Evolutionary conservation across 1,140 invertebrate species (phyloP).

Genomic region (Temnothorax longispinosus): DNA sequence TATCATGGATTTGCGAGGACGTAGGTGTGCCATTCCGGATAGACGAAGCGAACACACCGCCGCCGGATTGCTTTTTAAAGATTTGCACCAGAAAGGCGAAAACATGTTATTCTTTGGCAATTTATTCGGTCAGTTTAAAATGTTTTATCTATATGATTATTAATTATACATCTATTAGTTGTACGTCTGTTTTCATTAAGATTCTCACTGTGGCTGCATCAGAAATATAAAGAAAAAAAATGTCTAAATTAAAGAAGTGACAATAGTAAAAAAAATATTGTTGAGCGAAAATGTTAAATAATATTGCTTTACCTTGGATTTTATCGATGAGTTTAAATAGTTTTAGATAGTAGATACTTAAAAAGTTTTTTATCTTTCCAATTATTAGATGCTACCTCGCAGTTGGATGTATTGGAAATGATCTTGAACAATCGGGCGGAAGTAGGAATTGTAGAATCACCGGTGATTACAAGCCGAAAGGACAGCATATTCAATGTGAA

Average conservation of each 20-base stretch:
- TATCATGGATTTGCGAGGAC: slow-evolving; percentile 85
- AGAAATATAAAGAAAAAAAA: background rate
- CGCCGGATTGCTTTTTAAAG: slow-evolving; percentile 78
- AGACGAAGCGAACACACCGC: slow-evolving; percentile 57
- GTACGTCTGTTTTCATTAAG: background rate
- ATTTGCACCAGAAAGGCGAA: slow-evolving; percentile 84
- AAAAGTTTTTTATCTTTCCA: slow-evolving; percentile 17
- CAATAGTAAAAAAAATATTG: background rate
- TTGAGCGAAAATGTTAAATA: background rate
- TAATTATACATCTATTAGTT: background rate
- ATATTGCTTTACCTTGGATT: background rate
- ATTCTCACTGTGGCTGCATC: background rate
- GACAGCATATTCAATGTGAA: no score
- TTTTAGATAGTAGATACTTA: background rate
- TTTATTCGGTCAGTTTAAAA: slow-evolving; percentile 79
- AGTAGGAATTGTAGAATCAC: slow-evolving; percentile 86
- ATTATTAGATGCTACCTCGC: slow-evolving; percentile 83
- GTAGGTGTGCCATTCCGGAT: slow-evolving; percentile 82
- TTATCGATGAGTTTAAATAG: background rate
- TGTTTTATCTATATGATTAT: background rate
- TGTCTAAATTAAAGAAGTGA: background rate
- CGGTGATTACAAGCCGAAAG: slow-evolving; percentile 54
- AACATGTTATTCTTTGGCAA: slow-evolving; percentile 86
- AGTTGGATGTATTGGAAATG: slow-evolving; percentile 86
- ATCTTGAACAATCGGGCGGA: slow-evolving; percentile 86